phyloP scores from a whole-genome alignment of 2,797 vertebrate genomes.

The Pangasius larnaudii region DNA sequence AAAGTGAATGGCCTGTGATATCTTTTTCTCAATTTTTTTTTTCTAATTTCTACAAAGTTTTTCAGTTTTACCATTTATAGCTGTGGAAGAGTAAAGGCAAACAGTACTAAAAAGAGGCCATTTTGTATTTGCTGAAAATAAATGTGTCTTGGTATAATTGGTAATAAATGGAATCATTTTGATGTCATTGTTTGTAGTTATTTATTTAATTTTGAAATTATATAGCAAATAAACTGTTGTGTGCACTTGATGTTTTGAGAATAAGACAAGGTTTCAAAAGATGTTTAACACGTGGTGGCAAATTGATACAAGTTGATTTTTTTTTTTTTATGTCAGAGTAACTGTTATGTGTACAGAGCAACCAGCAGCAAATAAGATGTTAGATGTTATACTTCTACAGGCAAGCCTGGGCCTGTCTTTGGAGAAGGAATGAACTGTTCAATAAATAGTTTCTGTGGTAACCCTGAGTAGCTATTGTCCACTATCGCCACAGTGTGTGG shows the following conservation, averaged over 20 bases:
- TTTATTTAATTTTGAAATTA: not conserved
- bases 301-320: not conserved
- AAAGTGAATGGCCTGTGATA: not conserved
- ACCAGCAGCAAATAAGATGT: not conserved
- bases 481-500: constrained; percentile 13
- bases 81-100: not conserved
- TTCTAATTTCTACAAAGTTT: not conserved
- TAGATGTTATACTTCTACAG: not conserved
- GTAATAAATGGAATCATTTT: not conserved
- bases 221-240: not conserved
- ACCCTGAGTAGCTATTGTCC: constrained; percentile 46
- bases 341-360: constrained; percentile 14
- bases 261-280: not conserved
- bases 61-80: not conserved
- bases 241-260: not conserved
- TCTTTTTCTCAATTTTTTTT: not conserved
- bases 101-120: not conserved
- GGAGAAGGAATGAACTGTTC: constrained; percentile 13
- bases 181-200: not conserved
- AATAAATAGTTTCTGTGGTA: constrained; percentile 50
- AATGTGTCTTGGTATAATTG: not conserved
- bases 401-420: constrained; percentile 54
- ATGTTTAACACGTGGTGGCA: not conserved
- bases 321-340: not conserved
- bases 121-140: not conserved